A percentile compares a stretch with the other conserved stretches of the same genome.
These are phyloP conservation scores for Torymus tubicola DNA, from an alignment of 2,888 invertebrate species.

Conservation along the genomic window DNA sequence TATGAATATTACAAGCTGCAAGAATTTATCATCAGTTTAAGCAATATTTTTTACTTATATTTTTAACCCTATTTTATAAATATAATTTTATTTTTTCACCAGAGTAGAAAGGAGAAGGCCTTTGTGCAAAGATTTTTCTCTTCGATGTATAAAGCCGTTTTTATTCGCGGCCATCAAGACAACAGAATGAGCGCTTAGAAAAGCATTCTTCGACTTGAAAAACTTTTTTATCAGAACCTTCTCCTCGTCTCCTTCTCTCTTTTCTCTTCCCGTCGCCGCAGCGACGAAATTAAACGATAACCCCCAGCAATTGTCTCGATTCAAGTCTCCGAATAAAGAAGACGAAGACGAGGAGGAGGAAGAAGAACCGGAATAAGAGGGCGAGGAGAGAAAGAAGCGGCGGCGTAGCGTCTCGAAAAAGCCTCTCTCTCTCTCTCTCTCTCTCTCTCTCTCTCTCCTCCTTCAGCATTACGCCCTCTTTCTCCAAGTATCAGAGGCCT, in stretches of 20 bases:
- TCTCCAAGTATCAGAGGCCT: slow-evolving; percentile 44
- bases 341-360: neutral
- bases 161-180: no score
- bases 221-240: neutral
- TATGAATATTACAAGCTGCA: no score
- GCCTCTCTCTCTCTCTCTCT: no score
- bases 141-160: no score
- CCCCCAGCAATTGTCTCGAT: slow-evolving; percentile 25
- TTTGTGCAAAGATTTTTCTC: neutral
- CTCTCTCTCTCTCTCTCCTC: neutral
- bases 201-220: neutral
- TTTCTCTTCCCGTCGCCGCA: neutral
- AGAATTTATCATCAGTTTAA: no score
- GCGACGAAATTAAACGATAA: slow-evolving; percentile 33
- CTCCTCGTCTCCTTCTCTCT: no score
- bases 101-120: neutral
- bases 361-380: neutral
- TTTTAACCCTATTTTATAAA: no score
- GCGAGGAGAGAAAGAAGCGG: slow-evolving; percentile 12
- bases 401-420: no score
- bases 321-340: slow-evolving; percentile 18
- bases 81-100: no score
- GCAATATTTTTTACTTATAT: no score
- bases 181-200: no score
- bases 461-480: slow-evolving; percentile 38